These are phyloP conservation scores for Loris lydekkerianus DNA, from an alignment of 2,797 vertebrate species.

Conservation along the genomic window DNA sequence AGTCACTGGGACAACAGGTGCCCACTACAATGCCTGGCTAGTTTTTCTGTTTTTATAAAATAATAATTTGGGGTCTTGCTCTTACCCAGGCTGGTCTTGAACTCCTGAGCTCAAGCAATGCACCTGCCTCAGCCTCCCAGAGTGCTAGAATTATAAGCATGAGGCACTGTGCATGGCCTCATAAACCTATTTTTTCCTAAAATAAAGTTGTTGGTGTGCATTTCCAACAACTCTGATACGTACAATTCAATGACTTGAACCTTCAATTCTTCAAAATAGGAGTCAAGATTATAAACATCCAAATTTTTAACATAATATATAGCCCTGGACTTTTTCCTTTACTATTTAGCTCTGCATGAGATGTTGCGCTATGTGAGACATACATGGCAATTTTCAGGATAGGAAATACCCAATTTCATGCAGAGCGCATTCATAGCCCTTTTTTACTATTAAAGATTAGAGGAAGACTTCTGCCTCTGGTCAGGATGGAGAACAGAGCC, in stretches of 20 bases:
- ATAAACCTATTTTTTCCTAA: neutral
- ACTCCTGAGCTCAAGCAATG: too few relatives aligned
- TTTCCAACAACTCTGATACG: slow-evolving; percentile 7
- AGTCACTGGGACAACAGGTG: too few relatives aligned
- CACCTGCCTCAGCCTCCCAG: too few relatives aligned
- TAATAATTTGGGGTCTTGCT: too few relatives aligned
- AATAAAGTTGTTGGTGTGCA: neutral
- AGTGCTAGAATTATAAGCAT: too few relatives aligned
- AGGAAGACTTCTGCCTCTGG: neutral
- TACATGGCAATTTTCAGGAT: neutral
- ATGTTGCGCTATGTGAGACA: neutral
- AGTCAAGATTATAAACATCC: neutral
- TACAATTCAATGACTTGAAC: neutral
- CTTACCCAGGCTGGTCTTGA: too few relatives aligned
- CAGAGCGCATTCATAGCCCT: neutral
- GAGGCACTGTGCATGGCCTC: too few relatives aligned
- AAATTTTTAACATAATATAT: slow-evolving; percentile 21
- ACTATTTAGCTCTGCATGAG: slow-evolving; percentile 1
- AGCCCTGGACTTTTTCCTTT: neutral
- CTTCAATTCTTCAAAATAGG: slow-evolving; percentile 51
- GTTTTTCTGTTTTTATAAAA: too few relatives aligned
- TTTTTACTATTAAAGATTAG: neutral
- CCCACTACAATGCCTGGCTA: too few relatives aligned
- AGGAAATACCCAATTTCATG: slow-evolving; percentile 1
- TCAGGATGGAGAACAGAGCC: neutral